Conservation (phyloP, 1,140 invertebrate species). For the Lasioglossum albipes region DNA sequence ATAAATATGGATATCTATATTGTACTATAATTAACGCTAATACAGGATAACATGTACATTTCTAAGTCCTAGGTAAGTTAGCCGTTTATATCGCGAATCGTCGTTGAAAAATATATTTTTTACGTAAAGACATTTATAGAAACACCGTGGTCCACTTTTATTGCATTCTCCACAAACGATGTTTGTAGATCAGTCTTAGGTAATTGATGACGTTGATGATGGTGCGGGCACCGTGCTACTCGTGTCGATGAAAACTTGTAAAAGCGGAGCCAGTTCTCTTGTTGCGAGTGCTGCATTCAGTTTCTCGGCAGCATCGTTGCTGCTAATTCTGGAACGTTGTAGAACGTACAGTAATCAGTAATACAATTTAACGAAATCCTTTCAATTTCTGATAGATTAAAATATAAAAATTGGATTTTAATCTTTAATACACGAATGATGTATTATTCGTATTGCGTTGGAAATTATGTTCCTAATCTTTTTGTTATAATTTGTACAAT, state of each 20-base stretch:
- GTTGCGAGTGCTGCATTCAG: conserved; percentile 69
- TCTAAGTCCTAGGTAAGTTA: conserved; percentile 68
- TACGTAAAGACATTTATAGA: conserved; percentile 76
- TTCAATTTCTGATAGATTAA: too few species aligned
- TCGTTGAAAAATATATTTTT: conserved; percentile 79
- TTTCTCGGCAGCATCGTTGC: conserved; percentile 66
- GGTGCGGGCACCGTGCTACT: conserved; percentile 33
- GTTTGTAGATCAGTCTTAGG: conserved; percentile 18
- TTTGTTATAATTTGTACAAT: conserved; percentile 11
- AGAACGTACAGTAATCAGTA: background rate
- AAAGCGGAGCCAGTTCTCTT: conserved; percentile 65
- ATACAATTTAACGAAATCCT: background rate
- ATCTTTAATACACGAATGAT: background rate
- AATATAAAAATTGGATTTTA: background rate
- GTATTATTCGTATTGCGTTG: background rate
- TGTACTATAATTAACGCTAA: conserved; percentile 50
- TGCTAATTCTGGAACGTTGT: conserved; percentile 65
- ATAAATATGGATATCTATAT: conserved; percentile 13
- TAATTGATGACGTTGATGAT: conserved; percentile 27
- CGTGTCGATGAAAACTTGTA: conserved; percentile 68
- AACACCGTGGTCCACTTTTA: conserved; percentile 60
- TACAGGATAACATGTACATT: conserved; percentile 60
- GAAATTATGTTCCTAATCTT: conserved; percentile 2
- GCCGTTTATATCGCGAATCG: conserved; percentile 70
- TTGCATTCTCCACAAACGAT: conserved; percentile 19